These are phyloP conservation scores for Palythoa grandis DNA, from an alignment of 92 coral and sea anemone species.

Conservation along the genomic window DNA sequence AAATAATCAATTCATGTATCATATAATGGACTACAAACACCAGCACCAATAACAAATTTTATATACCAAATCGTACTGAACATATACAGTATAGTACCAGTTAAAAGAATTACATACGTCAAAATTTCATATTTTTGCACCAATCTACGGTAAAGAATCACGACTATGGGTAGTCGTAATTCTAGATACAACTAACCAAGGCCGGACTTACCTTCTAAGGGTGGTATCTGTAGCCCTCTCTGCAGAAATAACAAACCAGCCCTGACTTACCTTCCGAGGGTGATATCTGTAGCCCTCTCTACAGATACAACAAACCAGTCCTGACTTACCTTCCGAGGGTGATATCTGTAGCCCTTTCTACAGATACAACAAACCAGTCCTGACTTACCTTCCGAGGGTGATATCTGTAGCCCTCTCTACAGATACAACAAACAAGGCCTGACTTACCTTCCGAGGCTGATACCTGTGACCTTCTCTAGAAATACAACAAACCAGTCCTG, in stretches of 20 bases:
- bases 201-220: too few relatives aligned
- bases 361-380: conserved; percentile 97
- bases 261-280: conserved; percentile 80
- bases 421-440: conserved; percentile 95
- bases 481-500: conserved; percentile 96
- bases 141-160: too few relatives aligned
- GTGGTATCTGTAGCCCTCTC: too few relatives aligned
- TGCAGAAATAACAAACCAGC: too few relatives aligned
- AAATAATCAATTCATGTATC: not conserved
- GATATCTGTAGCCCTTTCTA: conserved; percentile 94
- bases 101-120: too few relatives aligned
- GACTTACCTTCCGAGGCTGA: conserved; percentile 95
- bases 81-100: too few relatives aligned
- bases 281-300: conserved; percentile 96
- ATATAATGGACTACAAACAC: too few relatives aligned
- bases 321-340: conserved; percentile 96
- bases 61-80: too few relatives aligned
- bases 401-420: conserved; percentile 95
- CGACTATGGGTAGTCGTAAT: too few relatives aligned
- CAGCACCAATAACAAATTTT: too few relatives aligned
- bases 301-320: conserved; percentile 94
- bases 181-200: too few relatives aligned
- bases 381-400: conserved; percentile 96
- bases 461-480: conserved; percentile 96
- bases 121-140: too few relatives aligned